A percentile compares a stretch with the other conserved stretches of the same genome.
Evolutionary conservation across 2,888 invertebrate genomes (phyloP).

Genomic region (Luperina nickerlii): DNA sequence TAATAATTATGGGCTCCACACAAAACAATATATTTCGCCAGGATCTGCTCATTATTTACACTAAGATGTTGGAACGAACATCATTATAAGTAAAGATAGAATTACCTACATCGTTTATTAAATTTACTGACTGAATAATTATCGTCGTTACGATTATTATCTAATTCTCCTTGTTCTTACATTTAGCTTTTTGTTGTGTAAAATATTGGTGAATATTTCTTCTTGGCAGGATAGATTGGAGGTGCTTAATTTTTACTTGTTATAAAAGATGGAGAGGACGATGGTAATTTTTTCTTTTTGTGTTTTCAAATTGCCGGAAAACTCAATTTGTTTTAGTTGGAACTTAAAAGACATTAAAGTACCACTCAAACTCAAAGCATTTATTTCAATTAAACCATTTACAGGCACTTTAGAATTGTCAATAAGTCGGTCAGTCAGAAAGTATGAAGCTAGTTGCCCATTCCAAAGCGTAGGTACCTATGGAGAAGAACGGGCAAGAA

Average conservation of each 20-base stretch:
- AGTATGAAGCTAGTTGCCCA: too few species aligned
- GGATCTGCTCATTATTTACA: slow-evolving; percentile 37
- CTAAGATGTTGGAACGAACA: slow-evolving; percentile 15
- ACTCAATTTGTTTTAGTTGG: neutral
- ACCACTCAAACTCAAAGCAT: too few species aligned
- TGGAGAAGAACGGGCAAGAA: too few species aligned
- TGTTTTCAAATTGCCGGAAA: neutral
- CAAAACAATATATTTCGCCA: slow-evolving; percentile 13
- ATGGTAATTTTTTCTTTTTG: neutral
- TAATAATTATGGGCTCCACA: neutral
- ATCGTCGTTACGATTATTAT: slow-evolving; percentile 30
- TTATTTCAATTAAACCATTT: too few species aligned
- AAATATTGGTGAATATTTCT: slow-evolving; percentile 21
- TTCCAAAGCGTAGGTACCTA: too few species aligned
- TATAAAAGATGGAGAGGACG: neutral
- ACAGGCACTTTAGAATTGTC: too few species aligned
- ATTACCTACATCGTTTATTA: slow-evolving; percentile 42
- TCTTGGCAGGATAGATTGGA: slow-evolving; percentile 1
- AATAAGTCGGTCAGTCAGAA: too few species aligned
- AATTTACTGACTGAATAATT: slow-evolving; percentile 31
- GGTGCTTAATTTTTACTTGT: neutral
- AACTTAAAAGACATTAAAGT: neutral
- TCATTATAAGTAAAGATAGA: slow-evolving; percentile 35
- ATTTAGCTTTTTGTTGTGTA: neutral
- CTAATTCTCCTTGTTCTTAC: slow-evolving; percentile 10